A percentile compares a stretch with the other conserved stretches of the same genome.
These are phyloP conservation scores for Coleophora flavipennella DNA, from an alignment of 2,888 invertebrate genomes.

Conservation along the genomic window DNA sequence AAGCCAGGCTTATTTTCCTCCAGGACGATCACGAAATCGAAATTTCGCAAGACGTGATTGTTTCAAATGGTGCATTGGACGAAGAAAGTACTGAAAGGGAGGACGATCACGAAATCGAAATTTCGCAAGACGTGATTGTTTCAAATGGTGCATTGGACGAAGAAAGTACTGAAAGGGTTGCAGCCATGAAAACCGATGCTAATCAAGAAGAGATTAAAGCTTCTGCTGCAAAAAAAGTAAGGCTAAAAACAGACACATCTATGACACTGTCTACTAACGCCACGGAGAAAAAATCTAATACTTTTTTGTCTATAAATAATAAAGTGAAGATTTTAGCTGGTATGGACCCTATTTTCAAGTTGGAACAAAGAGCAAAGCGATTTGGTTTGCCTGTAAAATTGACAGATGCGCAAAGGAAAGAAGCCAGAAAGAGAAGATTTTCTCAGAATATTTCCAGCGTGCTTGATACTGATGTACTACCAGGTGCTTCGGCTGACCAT, in stretches of 20 bases:
- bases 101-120: constrained; percentile 54
- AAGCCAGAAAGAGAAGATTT: constrained; percentile 79
- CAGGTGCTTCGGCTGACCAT: constrained; percentile 48
- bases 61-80: constrained; percentile 66
- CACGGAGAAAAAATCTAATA: constrained; percentile 15
- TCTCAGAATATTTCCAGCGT: constrained; percentile 32
- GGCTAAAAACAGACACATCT: constrained; percentile 71
- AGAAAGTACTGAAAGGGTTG: constrained; percentile 41
- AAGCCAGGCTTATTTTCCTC: constrained; percentile 79
- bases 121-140: no score
- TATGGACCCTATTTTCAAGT: constrained; percentile 59
- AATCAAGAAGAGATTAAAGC: constrained; percentile 45
- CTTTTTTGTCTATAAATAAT: constrained; percentile 25
- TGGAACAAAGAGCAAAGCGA: constrained; percentile 86
- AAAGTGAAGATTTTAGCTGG: constrained; percentile 46
- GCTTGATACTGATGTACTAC: constrained; percentile 1
- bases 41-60: constrained; percentile 61
- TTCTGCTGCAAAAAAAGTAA: constrained; percentile 72
- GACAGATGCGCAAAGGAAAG: constrained; percentile 75
- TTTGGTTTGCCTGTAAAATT: constrained; percentile 78
- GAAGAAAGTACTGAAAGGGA: constrained; percentile 68
- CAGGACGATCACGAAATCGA: constrained; percentile 53
- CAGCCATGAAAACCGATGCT: constrained; percentile 28
- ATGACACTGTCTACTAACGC: constrained; percentile 24
- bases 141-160: constrained; percentile 51